phyloP scores from a whole-genome alignment of 2,113 vertebrate genomes.

The Bubo blakistoni region DNA sequence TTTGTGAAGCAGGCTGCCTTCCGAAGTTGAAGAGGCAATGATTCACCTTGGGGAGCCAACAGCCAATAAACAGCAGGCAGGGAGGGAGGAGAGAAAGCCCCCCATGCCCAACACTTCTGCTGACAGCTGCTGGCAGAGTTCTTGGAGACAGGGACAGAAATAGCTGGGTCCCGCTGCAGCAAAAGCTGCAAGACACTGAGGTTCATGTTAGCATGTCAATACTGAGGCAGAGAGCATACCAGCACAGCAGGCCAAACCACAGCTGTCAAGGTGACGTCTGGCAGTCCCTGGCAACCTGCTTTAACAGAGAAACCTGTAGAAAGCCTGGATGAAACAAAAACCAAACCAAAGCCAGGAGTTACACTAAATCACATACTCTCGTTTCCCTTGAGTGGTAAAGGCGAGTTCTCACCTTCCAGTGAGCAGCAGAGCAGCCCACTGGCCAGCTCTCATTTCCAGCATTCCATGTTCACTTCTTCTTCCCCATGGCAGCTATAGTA shows the following conservation, averaged over 20 bases:
- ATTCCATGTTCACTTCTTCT: neutral
- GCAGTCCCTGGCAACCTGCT: neutral
- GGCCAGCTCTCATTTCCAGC: neutral
- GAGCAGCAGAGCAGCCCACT: neutral
- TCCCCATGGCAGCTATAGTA: neutral
- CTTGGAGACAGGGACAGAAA: neutral
- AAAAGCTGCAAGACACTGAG: neutral
- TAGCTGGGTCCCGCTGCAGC: neutral
- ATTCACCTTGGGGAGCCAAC: neutral
- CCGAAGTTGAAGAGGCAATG: neutral
- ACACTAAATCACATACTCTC: neutral
- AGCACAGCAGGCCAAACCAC: neutral
- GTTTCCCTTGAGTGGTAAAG: neutral
- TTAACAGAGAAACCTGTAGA: neutral
- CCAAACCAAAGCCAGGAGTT: neutral
- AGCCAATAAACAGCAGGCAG: neutral
- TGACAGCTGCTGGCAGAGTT: neutral
- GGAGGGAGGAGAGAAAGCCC: neutral
- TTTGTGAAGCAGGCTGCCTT: neutral
- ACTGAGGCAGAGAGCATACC: neutral
- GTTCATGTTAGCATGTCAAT: rapidly evolving
- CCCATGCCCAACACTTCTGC: neutral
- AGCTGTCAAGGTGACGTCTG: rapidly evolving
- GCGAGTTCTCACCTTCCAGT: neutral
- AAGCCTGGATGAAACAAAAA: neutral